Base-by-base conservation (phyloP, 2,888 invertebrate species). In the Tinea trinotella region DNA sequence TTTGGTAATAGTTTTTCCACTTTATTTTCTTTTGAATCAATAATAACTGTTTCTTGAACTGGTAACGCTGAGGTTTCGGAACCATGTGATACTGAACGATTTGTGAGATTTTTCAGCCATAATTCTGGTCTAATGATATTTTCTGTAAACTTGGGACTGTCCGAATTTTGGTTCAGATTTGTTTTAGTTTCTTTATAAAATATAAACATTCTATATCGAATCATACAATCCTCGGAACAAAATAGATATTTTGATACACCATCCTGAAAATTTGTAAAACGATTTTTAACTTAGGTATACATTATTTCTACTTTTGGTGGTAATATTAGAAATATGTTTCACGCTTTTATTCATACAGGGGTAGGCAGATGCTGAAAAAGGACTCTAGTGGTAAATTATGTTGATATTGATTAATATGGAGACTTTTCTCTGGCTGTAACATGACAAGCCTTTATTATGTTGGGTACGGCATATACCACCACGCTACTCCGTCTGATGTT, bases 131-230 rank as follows among this genome's bases (percentile, higher is more conserved):
- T 97, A 61, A 97, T 97, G 48, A 96, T 82, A 61, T 82, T 87
- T 19, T 84, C 67, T 13, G 87, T 55, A 52, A 62, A 80, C 5
- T 87, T 68, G 52, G 78, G 78, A 64, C 71, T 82, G 60, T 83
- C 90, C 62, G 93, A 77, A 71, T 93, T 93, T 0, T 93, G 93
- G 71, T 92, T 91, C 75, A 96, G 90, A 70, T 96, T 94, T 5
- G 96, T 96, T 71, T 95, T 93, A 3, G 97, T 96, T 81, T 97
- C 97, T 53, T 93, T 91, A 79, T 96, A 97, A 81, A 97, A 97
- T 60, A 97, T 96, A 75, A 96, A 95, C 96, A 97, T 97, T 86
- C 97, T 97, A 88, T 97, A 97, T 76, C 97, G 96, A 71, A 96
- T 97, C 61, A 97, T 88, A 69, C 97, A 97, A 87, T 96, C 96